Base-by-base conservation (phyloP, 2,113 vertebrate genomes). In the Dermatemys mawii region DNA sequence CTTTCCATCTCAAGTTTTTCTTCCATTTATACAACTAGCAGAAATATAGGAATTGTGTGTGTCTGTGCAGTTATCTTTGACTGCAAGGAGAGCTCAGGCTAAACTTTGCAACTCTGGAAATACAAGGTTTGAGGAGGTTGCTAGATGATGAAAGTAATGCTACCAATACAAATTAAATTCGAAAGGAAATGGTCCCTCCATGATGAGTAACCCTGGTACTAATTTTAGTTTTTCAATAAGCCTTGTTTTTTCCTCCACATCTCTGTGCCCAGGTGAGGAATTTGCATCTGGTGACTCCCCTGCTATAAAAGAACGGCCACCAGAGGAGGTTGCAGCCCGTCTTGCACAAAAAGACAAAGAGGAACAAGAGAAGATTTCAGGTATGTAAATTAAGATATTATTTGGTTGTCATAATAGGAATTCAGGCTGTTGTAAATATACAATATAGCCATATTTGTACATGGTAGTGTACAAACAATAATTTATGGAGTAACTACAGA, bases 321-420 rank as follows among this genome's bases (percentile, higher is more conserved):
- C 98, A 8, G 99, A 99, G 87, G 99, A 99, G 96, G 99, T 99
- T 85, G 96, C 98, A 1, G 98, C 99, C n/a, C 97, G 98, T 38
- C 98, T 99, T 86, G 99, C 98, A 41, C 97, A 98, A 67, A 99
- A 99, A 94, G 99, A 99, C 41, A 98, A 97, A 93, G 98, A 98
- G 53, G 99, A 99, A 79, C 97, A 98, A 91, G 97, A 99, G 80
- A 95, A 95, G 76, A 57, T 99, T 35, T 81, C 98, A 11, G 97
- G 99, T 99, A 94, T 88, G 97, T 96, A 88, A 81, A 8, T 35
- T 6, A 24, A 81, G 38, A 10, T 17, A 35, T 35, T 60, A 11
- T 17, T 4, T 46, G 8, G 14, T 70, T 70, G 63, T 35, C 17
- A 70, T 38, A 38, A 38, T 22, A 70, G 63, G 19, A 70, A 19